Conservation (phyloP, 2,888 invertebrate species). For the Troides oblongomaculatus region DNA sequence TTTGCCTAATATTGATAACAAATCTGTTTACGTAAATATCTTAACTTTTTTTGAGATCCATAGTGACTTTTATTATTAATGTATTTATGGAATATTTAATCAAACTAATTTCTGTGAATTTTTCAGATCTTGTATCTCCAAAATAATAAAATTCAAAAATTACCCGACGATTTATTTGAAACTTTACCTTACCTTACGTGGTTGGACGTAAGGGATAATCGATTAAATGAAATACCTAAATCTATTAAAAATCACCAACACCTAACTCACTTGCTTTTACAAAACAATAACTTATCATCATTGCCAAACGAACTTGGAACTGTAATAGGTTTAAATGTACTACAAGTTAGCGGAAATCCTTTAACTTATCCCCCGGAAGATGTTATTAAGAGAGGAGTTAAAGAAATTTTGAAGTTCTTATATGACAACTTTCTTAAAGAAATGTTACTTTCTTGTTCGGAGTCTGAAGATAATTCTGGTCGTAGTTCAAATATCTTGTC, state of each 20-base stretch:
- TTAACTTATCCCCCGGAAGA: constrained; percentile 78
- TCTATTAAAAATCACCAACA: constrained; percentile 78
- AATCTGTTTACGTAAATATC: constrained; percentile 53
- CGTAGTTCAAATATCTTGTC: constrained; percentile 38
- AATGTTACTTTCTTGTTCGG: constrained; percentile 53
- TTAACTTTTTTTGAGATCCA: background rate
- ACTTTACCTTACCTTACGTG: constrained; percentile 79
- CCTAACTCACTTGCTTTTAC: constrained; percentile 82
- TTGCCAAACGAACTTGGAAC: constrained; percentile 83
- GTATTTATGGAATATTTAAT: no score
- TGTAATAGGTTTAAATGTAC: constrained; percentile 78
- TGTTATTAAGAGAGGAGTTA: constrained; percentile 75
- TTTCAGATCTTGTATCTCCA: constrained; percentile 68
- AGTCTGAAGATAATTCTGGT: constrained; percentile 46
- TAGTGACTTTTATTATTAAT: no score
- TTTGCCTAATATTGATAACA: constrained; percentile 51
- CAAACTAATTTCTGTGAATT: background rate
- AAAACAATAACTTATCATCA: constrained; percentile 80
- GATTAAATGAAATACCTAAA: constrained; percentile 75
- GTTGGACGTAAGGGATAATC: constrained; percentile 83
- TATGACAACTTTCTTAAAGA: constrained; percentile 57
- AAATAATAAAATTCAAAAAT: constrained; percentile 74
- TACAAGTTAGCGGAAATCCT: constrained; percentile 83
- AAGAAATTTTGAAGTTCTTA: constrained; percentile 56
- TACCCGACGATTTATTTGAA: constrained; percentile 81